Evolutionary conservation across 2,888 invertebrate species (phyloP), one percentile per base, ranked within the genome.

Genomic region (Arctia plantaginis): DNA sequence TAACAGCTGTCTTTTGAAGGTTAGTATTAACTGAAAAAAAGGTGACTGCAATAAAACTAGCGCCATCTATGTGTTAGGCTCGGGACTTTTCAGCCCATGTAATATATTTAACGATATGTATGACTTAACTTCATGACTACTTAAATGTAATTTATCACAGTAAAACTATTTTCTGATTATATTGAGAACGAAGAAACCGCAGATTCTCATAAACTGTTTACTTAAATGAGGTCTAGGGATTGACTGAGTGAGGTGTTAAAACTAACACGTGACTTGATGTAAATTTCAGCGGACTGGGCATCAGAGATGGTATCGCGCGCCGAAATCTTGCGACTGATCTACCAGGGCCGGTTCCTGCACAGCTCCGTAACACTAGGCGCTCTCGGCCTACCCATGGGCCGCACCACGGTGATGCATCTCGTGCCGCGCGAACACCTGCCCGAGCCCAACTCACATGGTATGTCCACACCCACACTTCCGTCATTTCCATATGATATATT

Each of bases 401-500:
- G 99, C 96, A 99, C 99, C 90, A 99, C 99, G 92, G 99, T 99
- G 93, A 99, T 99, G 99, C 99, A 99, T 96, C 97, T 99, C 91
- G 99, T 99, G 94, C 99, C 99, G 87, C 97, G 99, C 96, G 99
- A 99, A 96, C 99, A 99, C 95, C 97, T 99, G 95, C 99, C 99
- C 90, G 99, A 99, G 96, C 99, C 99, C 90, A 99, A 99, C 96
- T 99, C 98, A 89, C 98, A 98, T 97, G 98, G 98, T 98, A 94
- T 10, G 33, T 33, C 12, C 7, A 23, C 23, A 18, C 18, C 10
- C 18, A n/a, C 4, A n/a, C 39, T 6, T 41, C 41, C 41, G 1
- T 41, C 10, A 41, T 12, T 41, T 41, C 8, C 41, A 12, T 41
- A 12, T 41, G 10, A 12, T 41, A 55, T 27, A 55, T 55, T 41